Evolutionary conservation across 2,797 vertebrate species (phyloP).

Genomic region (Calcarius lapponicus): DNA sequence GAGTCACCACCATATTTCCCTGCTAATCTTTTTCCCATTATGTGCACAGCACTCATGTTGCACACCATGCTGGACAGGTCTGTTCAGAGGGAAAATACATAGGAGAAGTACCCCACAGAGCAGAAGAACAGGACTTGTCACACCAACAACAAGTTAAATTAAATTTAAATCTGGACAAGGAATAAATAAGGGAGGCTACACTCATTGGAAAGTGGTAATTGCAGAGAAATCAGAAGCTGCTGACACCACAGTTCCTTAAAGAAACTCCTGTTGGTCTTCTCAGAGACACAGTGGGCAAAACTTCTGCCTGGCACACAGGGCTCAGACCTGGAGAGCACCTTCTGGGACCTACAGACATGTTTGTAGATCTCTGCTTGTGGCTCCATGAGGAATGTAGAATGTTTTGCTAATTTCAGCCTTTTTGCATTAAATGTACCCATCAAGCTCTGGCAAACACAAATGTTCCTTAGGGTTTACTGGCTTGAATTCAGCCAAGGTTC

Average conservation of each 20-base stretch:
- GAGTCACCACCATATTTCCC: not conserved
- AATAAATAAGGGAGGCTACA: not conserved
- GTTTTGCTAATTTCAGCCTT: not conserved
- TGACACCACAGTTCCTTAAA: not conserved
- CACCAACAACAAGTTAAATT: not conserved
- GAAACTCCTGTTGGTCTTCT: not conserved
- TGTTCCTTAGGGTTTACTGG: not conserved
- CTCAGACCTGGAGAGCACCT: not conserved
- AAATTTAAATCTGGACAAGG: not conserved
- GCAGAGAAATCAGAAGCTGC: not conserved
- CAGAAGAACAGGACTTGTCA: not conserved
- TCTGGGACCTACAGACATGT: not conserved
- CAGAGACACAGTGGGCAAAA: not conserved
- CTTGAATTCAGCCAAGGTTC: not conserved
- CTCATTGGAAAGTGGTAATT: not conserved
- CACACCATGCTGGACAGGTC: not conserved
- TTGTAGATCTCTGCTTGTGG: not conserved
- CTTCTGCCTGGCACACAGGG: not conserved
- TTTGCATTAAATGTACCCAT: rapidly evolving
- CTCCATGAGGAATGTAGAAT: not conserved
- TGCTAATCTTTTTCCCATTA: not conserved
- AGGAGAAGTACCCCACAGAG: not conserved
- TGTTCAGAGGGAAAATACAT: not conserved
- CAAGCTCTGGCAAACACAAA: not conserved
- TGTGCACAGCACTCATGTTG: not conserved